Base-by-base conservation (phyloP, 2,888 invertebrate genomes). In the Clanis bilineata region DNA sequence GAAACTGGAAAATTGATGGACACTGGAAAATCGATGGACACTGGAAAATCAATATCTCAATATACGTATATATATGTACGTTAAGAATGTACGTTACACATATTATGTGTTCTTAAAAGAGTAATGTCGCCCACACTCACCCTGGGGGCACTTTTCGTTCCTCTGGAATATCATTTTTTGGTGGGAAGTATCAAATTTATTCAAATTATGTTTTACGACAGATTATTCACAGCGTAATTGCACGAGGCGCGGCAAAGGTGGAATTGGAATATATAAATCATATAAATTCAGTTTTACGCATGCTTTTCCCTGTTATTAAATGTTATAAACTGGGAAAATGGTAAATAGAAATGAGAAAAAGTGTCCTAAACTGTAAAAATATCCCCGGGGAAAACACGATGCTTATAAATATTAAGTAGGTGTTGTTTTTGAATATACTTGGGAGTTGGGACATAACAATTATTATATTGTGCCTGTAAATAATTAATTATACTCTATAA, bases 131-230 rank as follows among this genome's bases (percentile, higher is more conserved):
- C 28, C 47, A n/a, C n/a, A n/a, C 32, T 10, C 1, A 10, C 44
- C 41, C 23, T 22, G 28, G 15, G 28, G 32, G 32, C 32, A 18
- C n/a, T n/a, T n/a, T n/a, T n/a, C n/a, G n/a, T n/a, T 10, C 51
- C 47, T 15, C 18, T 3, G 58, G 18, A 39, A 58, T 45, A 43
- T 36, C 21, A 3, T 23, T 41, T 58, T 51, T 58, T 18, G 51
- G 3, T 15, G 47, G 39, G 7, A 36, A 58, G 57, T 41, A 39
- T 41, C 74, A 80, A 82, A 83, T 82, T 80, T 80, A 82, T 83
- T 82, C 77, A 79, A 80, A 82, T 80, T 75, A 77, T 76, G 78
- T 81, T 81, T 79, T 69, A 79, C 73, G 76, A 73, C 70, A 76
- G 75, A 82, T 78, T 78, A 77, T 79, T 73, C 64, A 71, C 64